Evolutionary conservation across 2,797 vertebrate genomes (phyloP), one percentile per base, ranked within the genome.

Genomic region (Myiotriccus ornatus): DNA sequence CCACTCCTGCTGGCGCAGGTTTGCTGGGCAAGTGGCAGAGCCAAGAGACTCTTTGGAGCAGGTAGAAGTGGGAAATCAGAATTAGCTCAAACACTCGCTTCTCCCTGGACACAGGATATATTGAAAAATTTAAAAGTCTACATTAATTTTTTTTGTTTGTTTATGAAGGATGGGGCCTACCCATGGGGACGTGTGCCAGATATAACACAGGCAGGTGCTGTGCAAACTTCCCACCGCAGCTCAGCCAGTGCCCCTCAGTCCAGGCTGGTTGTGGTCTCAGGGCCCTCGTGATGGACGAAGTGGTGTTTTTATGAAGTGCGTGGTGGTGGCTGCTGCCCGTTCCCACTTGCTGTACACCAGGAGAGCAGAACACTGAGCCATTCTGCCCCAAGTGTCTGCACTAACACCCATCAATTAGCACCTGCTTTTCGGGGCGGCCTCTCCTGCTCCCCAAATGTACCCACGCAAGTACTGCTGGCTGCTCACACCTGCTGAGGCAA

Each of bases 371-470:
- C 94, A 93, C 82, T 91, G 70, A 69, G 52, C 73, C 84, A 39
- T 95, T 97, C 85, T 96, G 87, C 82, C 71, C 39, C 1, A 0
- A 62, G n/a, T 2, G 25, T 44, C 84, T 84, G 65, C 76, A 49
- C 89, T 88, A 95, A 95, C 91, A 74, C 79, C 28, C 56, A 41
- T 95, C 94, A 95, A 96, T 96, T 96, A 96, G 89, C 94, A 93
- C 91, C 92, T 91, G 87, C 94, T 95, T 94, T 64, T 35, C 7
- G 3, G 76, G 65, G 34, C 37, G 0, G 63, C 52, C 69, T 62
- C 84, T 83, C 55, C 39, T 11, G 34, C 52, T 74, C 91, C 89
- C 62, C 83, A 65, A 65, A 67, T 9, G 0, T 24, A 41, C 28
- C 76, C 79, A 60, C 3, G 11, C 59, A 84, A 93, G 89, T 74